A percentile compares a stretch with the other conserved stretches of the same genome.
These are phyloP conservation scores for Hyposoter didymator DNA, from an alignment of 2,888 invertebrate species.

Conservation along the genomic window DNA sequence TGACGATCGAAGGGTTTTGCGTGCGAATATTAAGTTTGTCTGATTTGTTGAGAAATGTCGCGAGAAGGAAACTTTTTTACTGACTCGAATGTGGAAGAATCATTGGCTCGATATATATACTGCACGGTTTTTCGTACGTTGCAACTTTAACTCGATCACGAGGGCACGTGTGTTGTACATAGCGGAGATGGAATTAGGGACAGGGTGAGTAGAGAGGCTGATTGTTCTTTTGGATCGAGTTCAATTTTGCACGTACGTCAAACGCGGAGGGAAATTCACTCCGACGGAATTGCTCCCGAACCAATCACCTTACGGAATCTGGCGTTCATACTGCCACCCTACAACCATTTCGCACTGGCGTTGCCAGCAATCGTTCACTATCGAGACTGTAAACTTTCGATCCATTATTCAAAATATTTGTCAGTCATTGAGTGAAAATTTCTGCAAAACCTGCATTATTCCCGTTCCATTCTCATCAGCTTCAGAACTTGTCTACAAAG, in stretches of 20 bases:
- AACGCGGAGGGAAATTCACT: slow-evolving; percentile 54
- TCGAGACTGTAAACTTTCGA: background rate
- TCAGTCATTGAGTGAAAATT: background rate
- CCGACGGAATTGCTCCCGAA: slow-evolving; percentile 55
- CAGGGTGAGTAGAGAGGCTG: slow-evolving; percentile 38
- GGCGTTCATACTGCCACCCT: slow-evolving; percentile 31
- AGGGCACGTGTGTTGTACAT: slow-evolving; percentile 19
- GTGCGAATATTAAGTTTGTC: background rate
- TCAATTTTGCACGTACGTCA: slow-evolving; percentile 66
- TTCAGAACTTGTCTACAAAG: background rate
- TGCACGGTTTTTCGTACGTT: slow-evolving; percentile 22
- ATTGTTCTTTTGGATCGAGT: slow-evolving; percentile 67
- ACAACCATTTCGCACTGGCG: slow-evolving; percentile 21
- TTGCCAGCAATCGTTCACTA: slow-evolving; percentile 36
- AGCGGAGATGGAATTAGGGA: slow-evolving; percentile 18
- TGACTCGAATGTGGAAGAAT: background rate
- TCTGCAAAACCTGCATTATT: background rate
- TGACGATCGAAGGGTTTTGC: background rate
- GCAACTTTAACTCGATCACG: slow-evolving; percentile 45
- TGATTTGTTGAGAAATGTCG: background rate
- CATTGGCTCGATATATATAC: background rate
- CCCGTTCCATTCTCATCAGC: background rate
- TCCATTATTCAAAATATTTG: background rate
- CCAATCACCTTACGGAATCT: slow-evolving; percentile 56
- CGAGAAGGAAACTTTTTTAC: background rate